phyloP scores from a whole-genome alignment of 35 echinoderm and acorn worm genomes.

The Ptychodera flava region DNA sequence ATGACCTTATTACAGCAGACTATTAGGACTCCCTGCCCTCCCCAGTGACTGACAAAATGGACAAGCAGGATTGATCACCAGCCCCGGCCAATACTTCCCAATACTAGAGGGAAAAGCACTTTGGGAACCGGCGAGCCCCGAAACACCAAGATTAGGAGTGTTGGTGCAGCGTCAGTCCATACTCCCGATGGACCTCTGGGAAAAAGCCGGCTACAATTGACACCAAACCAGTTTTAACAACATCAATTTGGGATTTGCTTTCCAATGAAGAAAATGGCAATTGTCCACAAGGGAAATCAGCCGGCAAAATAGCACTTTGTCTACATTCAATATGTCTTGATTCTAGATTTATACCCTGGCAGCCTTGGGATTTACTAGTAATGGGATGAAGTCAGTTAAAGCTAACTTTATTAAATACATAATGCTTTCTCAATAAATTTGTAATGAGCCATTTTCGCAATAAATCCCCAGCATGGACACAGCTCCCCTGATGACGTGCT shows the following conservation, averaged over 20 bases:
- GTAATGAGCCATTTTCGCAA: background rate
- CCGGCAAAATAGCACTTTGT: background rate
- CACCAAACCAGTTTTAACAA: slow-evolving; percentile 1
- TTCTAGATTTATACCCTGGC: background rate
- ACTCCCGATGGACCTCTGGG: background rate
- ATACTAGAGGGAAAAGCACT: background rate
- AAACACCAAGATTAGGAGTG: background rate
- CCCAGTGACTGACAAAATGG: background rate
- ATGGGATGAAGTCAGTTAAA: slow-evolving; percentile 1
- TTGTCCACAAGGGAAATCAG: background rate
- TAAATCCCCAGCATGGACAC: background rate
- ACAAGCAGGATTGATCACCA: background rate
- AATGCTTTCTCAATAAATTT: background rate
- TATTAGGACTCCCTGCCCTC: background rate
- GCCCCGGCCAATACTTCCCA: background rate
- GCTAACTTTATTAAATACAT: background rate
- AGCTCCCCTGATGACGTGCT: background rate
- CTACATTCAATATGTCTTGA: slow-evolving; percentile 1
- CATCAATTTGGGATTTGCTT: slow-evolving; percentile 1
- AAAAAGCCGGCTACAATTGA: background rate
- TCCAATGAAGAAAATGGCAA: slow-evolving; percentile 1
- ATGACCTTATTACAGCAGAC: background rate
- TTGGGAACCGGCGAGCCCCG: background rate
- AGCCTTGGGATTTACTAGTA: background rate
- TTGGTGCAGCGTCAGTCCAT: background rate